Evolutionary conservation across 2,888 invertebrate genomes (phyloP).

Genomic region (Caenorhabditis drosophilae): DNA sequence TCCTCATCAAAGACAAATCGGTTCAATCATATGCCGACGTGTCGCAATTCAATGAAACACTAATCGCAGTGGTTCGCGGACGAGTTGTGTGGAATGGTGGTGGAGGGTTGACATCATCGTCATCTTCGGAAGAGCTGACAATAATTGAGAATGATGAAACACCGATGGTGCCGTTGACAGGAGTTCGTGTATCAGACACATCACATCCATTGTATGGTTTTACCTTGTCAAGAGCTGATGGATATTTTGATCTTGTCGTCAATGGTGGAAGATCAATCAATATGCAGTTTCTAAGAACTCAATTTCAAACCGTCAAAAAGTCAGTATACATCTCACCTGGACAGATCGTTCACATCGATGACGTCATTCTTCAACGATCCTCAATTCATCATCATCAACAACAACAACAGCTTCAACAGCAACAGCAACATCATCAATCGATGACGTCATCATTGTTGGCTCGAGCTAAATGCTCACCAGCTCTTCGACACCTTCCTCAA

Average conservation of each 20-base stretch:
- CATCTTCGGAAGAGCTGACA: constrained; percentile 2
- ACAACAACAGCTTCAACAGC: too few relatives aligned
- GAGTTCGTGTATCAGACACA: constrained; percentile 93
- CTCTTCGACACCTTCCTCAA: constrained; percentile 17
- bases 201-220: constrained; percentile 82
- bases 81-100: constrained; percentile 79
- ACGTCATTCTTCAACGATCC: constrained; percentile 70
- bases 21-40: constrained; percentile 97
- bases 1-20: constrained; percentile 93
- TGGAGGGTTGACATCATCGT: too few relatives aligned
- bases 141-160: not conserved
- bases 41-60: constrained; percentile 96
- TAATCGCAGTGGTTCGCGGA: constrained; percentile 97
- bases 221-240: constrained; percentile 74
- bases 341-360: constrained; percentile 88
- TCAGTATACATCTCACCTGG: constrained; percentile 97
- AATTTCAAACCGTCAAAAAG: constrained; percentile 76
- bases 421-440: too few relatives aligned
- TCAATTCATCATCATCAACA: too few relatives aligned
- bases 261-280: constrained; percentile 88
- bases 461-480: constrained; percentile 34
- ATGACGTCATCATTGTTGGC: constrained; percentile 9
- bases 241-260: constrained; percentile 93
- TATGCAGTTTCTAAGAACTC: constrained; percentile 41
- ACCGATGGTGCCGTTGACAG: constrained; percentile 91